Conservation (phyloP, 2,797 vertebrate genomes). For the Neopelma chrysocephalum region DNA sequence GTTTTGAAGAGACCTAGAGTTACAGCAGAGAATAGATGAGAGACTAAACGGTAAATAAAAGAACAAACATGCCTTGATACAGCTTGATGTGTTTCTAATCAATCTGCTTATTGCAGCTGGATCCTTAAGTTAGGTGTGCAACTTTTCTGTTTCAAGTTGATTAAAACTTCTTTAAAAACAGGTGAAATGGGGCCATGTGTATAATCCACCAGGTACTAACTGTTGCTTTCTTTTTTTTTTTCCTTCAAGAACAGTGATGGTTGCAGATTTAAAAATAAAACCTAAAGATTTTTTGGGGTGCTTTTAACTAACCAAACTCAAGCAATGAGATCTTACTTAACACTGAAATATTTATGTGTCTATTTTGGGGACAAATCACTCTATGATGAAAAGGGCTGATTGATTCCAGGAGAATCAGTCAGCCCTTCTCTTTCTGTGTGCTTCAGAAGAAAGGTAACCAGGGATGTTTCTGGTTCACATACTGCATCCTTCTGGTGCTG, state of each 20-base stretch:
- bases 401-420: neutral
- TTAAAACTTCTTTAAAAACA: constrained; percentile 13
- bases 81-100: constrained; percentile 42
- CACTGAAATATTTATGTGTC: neutral
- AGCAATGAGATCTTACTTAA: accelerated
- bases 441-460: neutral
- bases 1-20: constrained; percentile 45
- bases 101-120: constrained; percentile 32
- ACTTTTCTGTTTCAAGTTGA: neutral
- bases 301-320: neutral
- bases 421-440: neutral
- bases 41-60: constrained; percentile 45
- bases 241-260: neutral
- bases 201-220: neutral
- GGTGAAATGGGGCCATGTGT: neutral
- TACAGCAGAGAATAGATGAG: constrained; percentile 34
- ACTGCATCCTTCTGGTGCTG: accelerated
- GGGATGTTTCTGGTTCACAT: neutral
- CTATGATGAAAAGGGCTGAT: neutral
- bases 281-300: neutral
- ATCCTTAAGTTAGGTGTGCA: constrained; percentile 1
- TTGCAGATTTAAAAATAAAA: neutral
- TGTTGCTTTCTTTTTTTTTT: neutral
- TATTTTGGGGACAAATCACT: neutral
- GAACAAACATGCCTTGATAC: constrained; percentile 24